Evolutionary conservation across 2,113 vertebrate species (phyloP), one percentile per base, ranked within the genome.

Genomic region (Hippocampus abdominalis): DNA sequence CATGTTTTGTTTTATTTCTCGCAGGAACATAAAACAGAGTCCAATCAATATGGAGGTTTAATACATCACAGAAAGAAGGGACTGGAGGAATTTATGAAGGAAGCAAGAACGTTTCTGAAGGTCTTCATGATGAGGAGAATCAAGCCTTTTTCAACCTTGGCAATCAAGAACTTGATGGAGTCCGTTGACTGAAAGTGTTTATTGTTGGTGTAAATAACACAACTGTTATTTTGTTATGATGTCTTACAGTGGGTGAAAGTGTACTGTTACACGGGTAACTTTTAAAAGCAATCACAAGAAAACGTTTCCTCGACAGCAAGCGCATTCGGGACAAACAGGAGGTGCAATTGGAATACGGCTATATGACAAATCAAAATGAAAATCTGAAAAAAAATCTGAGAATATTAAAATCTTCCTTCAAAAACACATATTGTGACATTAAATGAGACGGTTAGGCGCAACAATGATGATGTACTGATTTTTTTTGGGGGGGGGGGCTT

Each of bases 191-290:
- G 51, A 80, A 73, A 76, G 70, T 61, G 62, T 84, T 78, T 79
- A 82, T 74, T 82, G 77, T 84, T 78, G 60, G 62, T 84, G 75
- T 87, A 83, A 81, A 83, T 86, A 49, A 79, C 74, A 70, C 64
- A 73, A 51, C 73, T 74, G 68, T 83, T 69, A 72, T 79, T 82
- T 89, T 86, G 78, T 79, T 83, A 74, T 77, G 69, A 75, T 79
- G 74, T 80, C 76, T 80, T 73, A 59, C 32, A 75, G 75, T 84
- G 64, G 69, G 39, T 72, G 66, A 70, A 54, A 64, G 71, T 73
- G 54, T 51, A 48, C 39, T 62, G 69, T 70, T 75, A 81, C 78
- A 80, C 46, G 66, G 78, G 77, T 83, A 82, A 75, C 74, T 68
- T 74, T 78, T 80, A 68, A 73, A 78, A 81, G 80, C 80, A 81